Percentiles rank a stretch among this genome's conserved stretches.
phyloP scores from a whole-genome alignment of 2,113 vertebrate genomes.

The Pipra filicauda region DNA sequence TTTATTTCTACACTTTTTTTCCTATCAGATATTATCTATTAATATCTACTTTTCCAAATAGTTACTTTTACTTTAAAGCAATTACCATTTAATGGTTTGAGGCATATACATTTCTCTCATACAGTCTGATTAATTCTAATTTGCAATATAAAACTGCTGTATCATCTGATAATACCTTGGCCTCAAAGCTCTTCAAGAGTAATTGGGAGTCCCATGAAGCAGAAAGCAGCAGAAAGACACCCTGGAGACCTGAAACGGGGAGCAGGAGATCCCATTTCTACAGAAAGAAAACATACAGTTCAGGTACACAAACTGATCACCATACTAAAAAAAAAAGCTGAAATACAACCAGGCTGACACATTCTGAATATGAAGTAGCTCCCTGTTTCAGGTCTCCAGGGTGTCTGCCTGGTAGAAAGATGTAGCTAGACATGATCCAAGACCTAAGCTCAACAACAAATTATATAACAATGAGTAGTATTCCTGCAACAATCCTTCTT shows the following conservation, averaged over 20 bases:
- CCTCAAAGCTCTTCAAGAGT: not conserved
- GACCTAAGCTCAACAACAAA: too few relatives aligned
- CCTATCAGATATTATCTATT: not conserved
- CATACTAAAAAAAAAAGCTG: not conserved
- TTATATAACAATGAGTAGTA: too few relatives aligned
- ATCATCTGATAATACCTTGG: not conserved
- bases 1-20: not conserved
- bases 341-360: not conserved
- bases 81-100: not conserved
- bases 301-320: accelerated
- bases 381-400: too few relatives aligned
- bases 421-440: too few relatives aligned
- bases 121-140: not conserved
- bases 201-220: not conserved
- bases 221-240: not conserved
- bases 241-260: not conserved
- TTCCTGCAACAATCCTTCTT: too few relatives aligned
- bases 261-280: not conserved
- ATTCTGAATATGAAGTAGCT: not conserved
- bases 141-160: not conserved
- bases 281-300: not conserved
- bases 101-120: not conserved
- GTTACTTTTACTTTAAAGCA: not conserved
- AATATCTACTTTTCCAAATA: not conserved
- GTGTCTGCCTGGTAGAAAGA: too few relatives aligned